phyloP scores from a whole-genome alignment of 53 echinoderm and acorn worm species.

The Pentamera pediparva region DNA sequence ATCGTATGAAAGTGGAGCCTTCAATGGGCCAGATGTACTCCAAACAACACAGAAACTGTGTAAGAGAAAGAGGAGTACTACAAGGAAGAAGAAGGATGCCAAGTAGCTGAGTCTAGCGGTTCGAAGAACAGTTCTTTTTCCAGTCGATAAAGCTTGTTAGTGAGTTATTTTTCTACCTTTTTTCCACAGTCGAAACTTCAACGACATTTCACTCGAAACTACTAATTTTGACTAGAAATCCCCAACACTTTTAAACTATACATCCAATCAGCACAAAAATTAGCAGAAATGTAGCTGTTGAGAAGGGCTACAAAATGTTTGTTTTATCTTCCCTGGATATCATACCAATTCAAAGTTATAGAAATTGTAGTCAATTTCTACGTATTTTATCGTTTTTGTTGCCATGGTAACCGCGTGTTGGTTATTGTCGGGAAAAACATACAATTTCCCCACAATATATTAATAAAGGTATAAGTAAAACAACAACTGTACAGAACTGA shows the following conservation, averaged over 20 bases:
- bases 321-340: neutral
- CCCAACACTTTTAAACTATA: neutral
- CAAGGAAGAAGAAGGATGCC: neutral
- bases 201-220: slow-evolving; percentile 10
- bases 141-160: neutral
- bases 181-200: neutral
- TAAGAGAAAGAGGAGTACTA: neutral
- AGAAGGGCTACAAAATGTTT: neutral
- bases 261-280: neutral
- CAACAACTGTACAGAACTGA: neutral
- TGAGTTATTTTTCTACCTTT: neutral
- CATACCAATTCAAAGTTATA: neutral
- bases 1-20: slow-evolving; percentile 13
- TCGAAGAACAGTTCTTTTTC: neutral
- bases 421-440: neutral
- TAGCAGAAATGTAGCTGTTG: neutral
- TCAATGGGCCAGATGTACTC: slow-evolving; percentile 13
- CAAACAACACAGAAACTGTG: neutral
- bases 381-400: neutral
- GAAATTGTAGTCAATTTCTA: neutral
- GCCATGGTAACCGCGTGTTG: neutral
- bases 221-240: neutral
- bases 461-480: neutral
- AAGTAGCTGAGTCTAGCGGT: neutral
- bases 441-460: neutral